phyloP scores from a whole-genome alignment of 2,888 invertebrate species.

The Tigriopus californicus region DNA sequence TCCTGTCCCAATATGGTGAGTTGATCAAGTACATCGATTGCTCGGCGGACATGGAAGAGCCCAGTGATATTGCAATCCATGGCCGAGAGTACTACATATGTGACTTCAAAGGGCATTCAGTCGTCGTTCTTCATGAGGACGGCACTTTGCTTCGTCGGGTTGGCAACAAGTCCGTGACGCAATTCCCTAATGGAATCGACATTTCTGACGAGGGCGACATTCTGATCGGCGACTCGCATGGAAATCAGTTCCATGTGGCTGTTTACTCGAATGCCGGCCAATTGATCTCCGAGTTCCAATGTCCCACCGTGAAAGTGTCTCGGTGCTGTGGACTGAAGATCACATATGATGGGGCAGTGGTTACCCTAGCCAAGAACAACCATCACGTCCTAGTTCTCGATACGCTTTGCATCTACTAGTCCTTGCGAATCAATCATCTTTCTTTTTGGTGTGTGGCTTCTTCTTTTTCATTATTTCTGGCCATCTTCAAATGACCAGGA shows the following conservation, averaged over 20 bases:
- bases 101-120: slow-evolving; percentile 89
- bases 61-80: slow-evolving; percentile 87
- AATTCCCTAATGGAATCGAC: slow-evolving; percentile 94
- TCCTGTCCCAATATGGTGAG: slow-evolving; percentile 69
- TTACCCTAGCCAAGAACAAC: slow-evolving; percentile 93
- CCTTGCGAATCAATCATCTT: too few relatives aligned
- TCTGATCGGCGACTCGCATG: slow-evolving; percentile 88
- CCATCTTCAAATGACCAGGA: too few relatives aligned
- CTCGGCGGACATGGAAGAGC: slow-evolving; percentile 87
- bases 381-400: slow-evolving; percentile 92
- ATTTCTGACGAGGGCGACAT: slow-evolving; percentile 93
- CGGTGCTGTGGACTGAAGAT: slow-evolving; percentile 95
- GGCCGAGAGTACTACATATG: slow-evolving; percentile 90
- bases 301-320: slow-evolving; percentile 84
- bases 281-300: slow-evolving; percentile 79
- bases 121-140: slow-evolving; percentile 82
- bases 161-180: slow-evolving; percentile 84
- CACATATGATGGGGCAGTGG: slow-evolving; percentile 86
- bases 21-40: slow-evolving; percentile 92
- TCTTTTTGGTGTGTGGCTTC: too few relatives aligned
- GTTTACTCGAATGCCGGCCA: slow-evolving; percentile 77
- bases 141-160: slow-evolving; percentile 79
- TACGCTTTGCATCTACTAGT: slow-evolving; percentile 36
- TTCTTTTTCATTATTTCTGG: too few relatives aligned
- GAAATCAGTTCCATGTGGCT: slow-evolving; percentile 91